Base-by-base conservation (phyloP, 2,797 vertebrate genomes). In the Mustela erminea region DNA sequence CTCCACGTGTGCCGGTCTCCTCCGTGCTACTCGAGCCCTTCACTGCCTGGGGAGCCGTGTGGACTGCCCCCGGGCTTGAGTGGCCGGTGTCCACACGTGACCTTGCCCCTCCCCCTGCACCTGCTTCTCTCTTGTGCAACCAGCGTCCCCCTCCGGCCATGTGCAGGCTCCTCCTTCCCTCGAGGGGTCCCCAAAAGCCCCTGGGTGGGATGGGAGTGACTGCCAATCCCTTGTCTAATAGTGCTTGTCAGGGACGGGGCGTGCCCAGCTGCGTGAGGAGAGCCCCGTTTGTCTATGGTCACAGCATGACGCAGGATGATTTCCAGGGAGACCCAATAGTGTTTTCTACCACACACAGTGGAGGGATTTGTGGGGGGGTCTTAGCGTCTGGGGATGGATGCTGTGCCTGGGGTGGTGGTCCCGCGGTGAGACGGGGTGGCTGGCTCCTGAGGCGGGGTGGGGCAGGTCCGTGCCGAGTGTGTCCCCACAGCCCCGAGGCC, bases 391-490 rank as follows among this genome's bases (percentile, higher is more conserved):
- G 52, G 72, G 20, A 9, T 1, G 3, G 11, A 18, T 32, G n/a
- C 43, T 20, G 13, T 2, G 9, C 68, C 52, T 4, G 2, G 29
- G 41, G 14, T 17, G 25, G 5, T 7, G 41, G 25, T 17, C 41
- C 72, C 6, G 18, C 18, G 64, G 49, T 52, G 49, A 52, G 49
- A 17, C 49, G 4, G 18, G n/a, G 38, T 7, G 20, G 60, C 49
- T 15, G 49, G 49, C 49, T 52, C 49, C 49, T 15, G 14, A 52
- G 49, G 49, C 1, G 4, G 49, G 32, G 38, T 7, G 21, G 60
- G 41, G 9, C 29, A 20, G 49, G n/a, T 17, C n/a, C 29, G 21
- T 0, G 1, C 5, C 0, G 5, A 0, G 52, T 14, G 25, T 2
- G 20, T 17, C 29, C 21, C 43, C 58, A 21, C 49, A 2, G 41